phyloP scores from a whole-genome alignment of 53 echinoderm and acorn worm species.

The Holothuria leucospilota region DNA sequence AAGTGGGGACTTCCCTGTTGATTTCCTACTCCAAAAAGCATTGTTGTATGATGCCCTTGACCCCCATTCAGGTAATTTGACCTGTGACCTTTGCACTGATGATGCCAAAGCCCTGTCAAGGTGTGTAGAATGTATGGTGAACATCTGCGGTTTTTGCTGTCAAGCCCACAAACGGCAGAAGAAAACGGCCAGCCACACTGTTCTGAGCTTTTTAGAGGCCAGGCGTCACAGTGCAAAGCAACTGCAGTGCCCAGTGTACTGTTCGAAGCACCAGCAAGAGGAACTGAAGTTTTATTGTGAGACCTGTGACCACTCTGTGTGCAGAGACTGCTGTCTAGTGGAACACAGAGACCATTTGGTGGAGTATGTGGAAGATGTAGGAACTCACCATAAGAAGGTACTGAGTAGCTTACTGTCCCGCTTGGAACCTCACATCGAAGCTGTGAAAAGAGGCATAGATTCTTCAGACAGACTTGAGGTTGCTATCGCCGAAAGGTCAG shows the following conservation, averaged over 20 bases:
- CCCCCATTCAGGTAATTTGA: conserved; percentile 67
- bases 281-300: conserved; percentile 94
- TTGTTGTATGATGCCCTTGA: conserved; percentile 83
- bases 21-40: conserved; percentile 79
- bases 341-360: conserved; percentile 93
- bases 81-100: conserved; percentile 95
- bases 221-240: conserved; percentile 67
- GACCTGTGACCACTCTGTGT: conserved; percentile 92
- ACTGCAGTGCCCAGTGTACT: conserved; percentile 78
- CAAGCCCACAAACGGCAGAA: conserved; percentile 98
- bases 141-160: conserved; percentile 87
- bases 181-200: conserved; percentile 78
- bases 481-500: conserved; percentile 61
- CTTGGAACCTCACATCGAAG: conserved; percentile 85
- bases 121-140: conserved; percentile 92
- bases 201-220: conserved; percentile 84
- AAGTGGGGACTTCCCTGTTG: conserved; percentile 71
- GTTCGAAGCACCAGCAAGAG: conserved; percentile 83
- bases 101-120: conserved; percentile 81
- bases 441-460: conserved; percentile 72
- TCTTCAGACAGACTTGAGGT: conserved; percentile 69
- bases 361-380: conserved; percentile 86
- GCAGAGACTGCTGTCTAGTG: conserved; percentile 93
- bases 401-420: conserved; percentile 80
- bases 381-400: conserved; percentile 76